These are phyloP conservation scores for Anolis carolinensis DNA, from an alignment of 2,113 vertebrate species.

Conservation along the genomic window DNA sequence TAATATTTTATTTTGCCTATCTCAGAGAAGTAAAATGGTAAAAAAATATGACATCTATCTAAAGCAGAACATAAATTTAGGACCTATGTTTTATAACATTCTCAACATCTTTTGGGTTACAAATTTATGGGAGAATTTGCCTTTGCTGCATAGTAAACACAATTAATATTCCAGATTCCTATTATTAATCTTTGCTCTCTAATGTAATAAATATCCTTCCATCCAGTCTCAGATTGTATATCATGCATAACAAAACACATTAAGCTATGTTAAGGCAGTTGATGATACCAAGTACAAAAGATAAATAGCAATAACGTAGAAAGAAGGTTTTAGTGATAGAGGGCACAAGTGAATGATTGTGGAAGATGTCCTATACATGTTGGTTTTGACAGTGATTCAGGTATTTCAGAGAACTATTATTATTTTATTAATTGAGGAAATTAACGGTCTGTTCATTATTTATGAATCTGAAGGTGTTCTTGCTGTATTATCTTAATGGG, in stretches of 20 bases:
- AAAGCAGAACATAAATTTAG: background rate
- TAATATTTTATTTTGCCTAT: background rate
- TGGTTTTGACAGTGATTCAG: background rate
- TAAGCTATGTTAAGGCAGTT: background rate
- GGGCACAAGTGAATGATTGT: background rate
- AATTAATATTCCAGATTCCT: conserved; percentile 49
- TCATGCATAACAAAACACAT: conserved; percentile 1
- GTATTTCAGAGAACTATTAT: background rate
- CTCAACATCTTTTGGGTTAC: conserved; percentile 37
- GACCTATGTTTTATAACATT: conserved; percentile 50
- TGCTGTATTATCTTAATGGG: background rate
- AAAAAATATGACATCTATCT: conserved; percentile 43
- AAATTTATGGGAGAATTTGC: conserved; percentile 54
- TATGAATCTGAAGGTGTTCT: background rate
- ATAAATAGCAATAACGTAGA: background rate
- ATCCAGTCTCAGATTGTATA: conserved; percentile 24
- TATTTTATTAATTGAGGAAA: background rate
- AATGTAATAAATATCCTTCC: conserved; percentile 30
- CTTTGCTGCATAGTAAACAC: conserved; percentile 29
- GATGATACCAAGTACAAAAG: background rate
- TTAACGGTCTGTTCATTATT: background rate
- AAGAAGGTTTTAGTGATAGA: background rate
- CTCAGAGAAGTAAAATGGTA: conserved; percentile 10
- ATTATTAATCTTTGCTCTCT: conserved; percentile 59
- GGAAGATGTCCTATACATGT: background rate